Conservation (phyloP, 2,888 invertebrate genomes). For the Microchrysa polita region DNA sequence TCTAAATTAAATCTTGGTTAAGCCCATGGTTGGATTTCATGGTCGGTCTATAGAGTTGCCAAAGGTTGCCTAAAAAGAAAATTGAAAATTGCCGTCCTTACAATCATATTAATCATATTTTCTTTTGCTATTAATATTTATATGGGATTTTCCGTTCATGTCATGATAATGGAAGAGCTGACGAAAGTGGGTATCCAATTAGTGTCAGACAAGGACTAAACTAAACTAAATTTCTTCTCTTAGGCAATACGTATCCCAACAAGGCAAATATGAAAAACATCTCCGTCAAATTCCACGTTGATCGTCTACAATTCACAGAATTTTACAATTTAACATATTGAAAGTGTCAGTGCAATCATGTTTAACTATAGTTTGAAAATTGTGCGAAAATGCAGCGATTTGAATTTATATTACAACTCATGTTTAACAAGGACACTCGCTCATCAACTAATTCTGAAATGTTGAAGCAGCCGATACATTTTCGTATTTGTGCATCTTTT, state of each 20-base stretch:
- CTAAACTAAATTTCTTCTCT: not conserved
- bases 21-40: no score
- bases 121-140: no score
- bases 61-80: no score
- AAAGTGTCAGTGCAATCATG: conserved; percentile 40
- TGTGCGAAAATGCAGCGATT: conserved; percentile 13
- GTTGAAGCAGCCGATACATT: conserved; percentile 46
- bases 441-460: conserved; percentile 44
- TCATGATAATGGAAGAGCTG: no score
- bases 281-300: not conserved
- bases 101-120: no score
- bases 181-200: not conserved
- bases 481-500: conserved; percentile 5
- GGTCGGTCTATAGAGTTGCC: no score
- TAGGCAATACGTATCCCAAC: not conserved
- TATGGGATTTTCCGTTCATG: no score
- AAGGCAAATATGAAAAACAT: not conserved
- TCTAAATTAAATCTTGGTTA: no score
- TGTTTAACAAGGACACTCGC: conserved; percentile 48
- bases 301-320: conserved; percentile 28
- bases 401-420: not conserved
- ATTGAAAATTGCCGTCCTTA: no score
- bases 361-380: conserved; percentile 31
- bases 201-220: not conserved
- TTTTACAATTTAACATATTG: conserved; percentile 42